Percentiles rank a stretch among this genome's conserved stretches.
phyloP scores from a whole-genome alignment of 1,140 invertebrate genomes.

The Neodiprion lecontei region DNA sequence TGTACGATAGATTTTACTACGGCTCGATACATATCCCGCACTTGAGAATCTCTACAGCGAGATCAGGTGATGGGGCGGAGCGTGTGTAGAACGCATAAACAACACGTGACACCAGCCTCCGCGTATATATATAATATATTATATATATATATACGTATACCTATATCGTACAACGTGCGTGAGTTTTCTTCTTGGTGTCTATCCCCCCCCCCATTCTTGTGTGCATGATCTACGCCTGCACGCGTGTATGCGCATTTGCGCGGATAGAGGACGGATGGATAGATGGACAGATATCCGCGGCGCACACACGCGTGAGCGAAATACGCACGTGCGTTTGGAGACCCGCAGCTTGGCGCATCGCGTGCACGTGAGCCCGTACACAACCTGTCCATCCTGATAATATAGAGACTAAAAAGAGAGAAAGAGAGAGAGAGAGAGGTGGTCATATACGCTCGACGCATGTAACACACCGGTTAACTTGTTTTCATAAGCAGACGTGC shows the following conservation, averaged over 20 bases:
- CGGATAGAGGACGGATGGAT: too few relatives aligned
- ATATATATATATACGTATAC: too few relatives aligned
- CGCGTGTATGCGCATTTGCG: too few relatives aligned
- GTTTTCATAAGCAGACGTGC: conserved; percentile 16
- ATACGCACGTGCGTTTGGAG: background rate
- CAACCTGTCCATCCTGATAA: background rate
- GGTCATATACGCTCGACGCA: background rate
- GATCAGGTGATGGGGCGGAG: conserved; percentile 14
- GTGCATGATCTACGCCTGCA: too few relatives aligned
- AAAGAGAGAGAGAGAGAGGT: background rate
- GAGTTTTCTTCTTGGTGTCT: background rate
- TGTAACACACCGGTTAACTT: conserved; percentile 9
- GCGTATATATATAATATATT: too few relatives aligned
- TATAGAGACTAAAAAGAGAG: background rate
- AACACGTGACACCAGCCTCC: conserved; percentile 10
- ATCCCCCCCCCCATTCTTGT: background rate
- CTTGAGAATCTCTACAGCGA: conserved; percentile 12
- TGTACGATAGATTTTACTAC: too few relatives aligned
- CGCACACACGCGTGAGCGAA: conserved; percentile 5
- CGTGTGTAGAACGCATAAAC: conserved; percentile 16
- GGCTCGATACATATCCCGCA: background rate
- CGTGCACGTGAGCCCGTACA: background rate
- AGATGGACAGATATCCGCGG: background rate
- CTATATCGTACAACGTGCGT: background rate
- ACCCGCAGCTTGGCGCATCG: background rate